Conservation (phyloP, 2,113 vertebrate genomes). For the Apeltes quadracus region DNA sequence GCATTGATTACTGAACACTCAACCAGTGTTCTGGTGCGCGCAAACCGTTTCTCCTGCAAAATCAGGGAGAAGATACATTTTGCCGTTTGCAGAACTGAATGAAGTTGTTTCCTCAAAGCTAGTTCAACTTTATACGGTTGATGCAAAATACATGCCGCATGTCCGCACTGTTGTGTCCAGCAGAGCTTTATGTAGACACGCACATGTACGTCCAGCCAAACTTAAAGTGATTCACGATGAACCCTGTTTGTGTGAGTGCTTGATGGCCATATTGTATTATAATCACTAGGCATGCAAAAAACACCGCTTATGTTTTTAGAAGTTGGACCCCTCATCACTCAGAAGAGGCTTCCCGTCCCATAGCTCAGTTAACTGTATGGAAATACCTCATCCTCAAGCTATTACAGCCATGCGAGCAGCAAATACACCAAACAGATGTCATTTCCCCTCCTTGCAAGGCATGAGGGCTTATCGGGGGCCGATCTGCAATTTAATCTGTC, state of each 20-base stretch:
- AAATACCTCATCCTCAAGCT: conserved; percentile 53
- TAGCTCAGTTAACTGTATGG: conserved; percentile 27
- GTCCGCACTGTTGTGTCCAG: conserved; percentile 3
- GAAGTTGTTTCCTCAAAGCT: conserved; percentile 11
- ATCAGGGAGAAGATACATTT: conserved; percentile 3
- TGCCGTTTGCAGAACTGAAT: background rate
- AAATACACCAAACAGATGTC: conserved; percentile 61
- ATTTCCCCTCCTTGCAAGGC: conserved; percentile 18
- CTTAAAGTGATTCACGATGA: conserved; percentile 46
- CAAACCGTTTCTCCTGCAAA: background rate
- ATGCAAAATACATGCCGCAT: conserved; percentile 30
- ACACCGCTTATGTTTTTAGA: conserved; percentile 25
- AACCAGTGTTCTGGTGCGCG: background rate
- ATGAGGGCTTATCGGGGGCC: conserved; percentile 30
- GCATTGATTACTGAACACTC: conserved; percentile 1
- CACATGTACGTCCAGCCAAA: background rate
- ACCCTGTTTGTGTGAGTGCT: conserved; percentile 44
- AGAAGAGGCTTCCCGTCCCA: conserved; percentile 39
- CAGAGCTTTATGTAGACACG: conserved; percentile 7
- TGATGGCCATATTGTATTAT: conserved; percentile 40
- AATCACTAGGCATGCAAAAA: conserved; percentile 50
- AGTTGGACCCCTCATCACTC: conserved; percentile 30
- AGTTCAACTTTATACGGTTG: conserved; percentile 8
- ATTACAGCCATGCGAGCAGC: conserved; percentile 28
- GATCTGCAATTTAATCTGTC: conserved; percentile 44